These are phyloP conservation scores for Scaptomyza graminum DNA, from an alignment of 1,140 invertebrate species.

Conservation along the genomic window DNA sequence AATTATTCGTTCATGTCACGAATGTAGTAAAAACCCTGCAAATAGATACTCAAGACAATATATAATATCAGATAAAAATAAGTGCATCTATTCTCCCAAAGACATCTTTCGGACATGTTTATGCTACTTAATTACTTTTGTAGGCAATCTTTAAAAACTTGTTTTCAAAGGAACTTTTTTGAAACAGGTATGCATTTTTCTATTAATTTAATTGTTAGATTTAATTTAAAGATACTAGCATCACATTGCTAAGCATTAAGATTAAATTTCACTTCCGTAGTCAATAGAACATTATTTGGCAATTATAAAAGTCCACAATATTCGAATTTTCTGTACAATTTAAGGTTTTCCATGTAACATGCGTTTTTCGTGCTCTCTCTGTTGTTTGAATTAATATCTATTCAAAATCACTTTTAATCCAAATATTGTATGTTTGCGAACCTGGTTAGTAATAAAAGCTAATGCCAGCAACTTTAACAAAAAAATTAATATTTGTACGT, in stretches of 20 bases:
- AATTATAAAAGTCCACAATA: slow-evolving; percentile 24
- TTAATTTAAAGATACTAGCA: too few species aligned
- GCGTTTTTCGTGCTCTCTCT: slow-evolving; percentile 1
- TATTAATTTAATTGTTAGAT: too few species aligned
- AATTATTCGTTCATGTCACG: slow-evolving; percentile 46
- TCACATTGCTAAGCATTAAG: slow-evolving; percentile 17
- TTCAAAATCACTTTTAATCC: too few species aligned
- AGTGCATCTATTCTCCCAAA: slow-evolving; percentile 32
- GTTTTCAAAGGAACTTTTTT: slow-evolving; percentile 20
- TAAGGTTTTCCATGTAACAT: slow-evolving; percentile 42
- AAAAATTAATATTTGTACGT: not conserved
- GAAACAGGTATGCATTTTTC: slow-evolving; percentile 48
- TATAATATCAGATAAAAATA: not conserved
- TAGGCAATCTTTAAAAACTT: slow-evolving; percentile 27
- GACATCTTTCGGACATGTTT: slow-evolving; percentile 37
- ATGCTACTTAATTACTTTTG: slow-evolving; percentile 17
- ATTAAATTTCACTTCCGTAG: slow-evolving; percentile 18
- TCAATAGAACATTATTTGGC: slow-evolving; percentile 31
- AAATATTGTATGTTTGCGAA: not conserved
- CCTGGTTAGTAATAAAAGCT: not conserved
- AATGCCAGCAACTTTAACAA: not conserved
- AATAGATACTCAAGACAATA: not conserved
- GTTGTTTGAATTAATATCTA: too few species aligned
- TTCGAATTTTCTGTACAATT: slow-evolving; percentile 15
- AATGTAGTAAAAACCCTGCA: slow-evolving; percentile 43